phyloP scores from a whole-genome alignment of 1,140 invertebrate genomes.

The Hycleus cichorii region DNA sequence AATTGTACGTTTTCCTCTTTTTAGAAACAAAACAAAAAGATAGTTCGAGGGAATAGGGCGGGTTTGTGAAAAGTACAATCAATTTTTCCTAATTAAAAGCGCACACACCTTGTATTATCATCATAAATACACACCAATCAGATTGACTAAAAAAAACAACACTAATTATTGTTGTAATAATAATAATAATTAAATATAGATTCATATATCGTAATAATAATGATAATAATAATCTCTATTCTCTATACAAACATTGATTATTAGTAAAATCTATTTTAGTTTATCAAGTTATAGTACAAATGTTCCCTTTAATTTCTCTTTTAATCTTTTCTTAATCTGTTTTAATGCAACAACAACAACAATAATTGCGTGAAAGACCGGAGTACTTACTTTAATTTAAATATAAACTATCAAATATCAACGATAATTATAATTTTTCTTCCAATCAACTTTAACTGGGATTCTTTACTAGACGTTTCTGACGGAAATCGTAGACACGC shows the following conservation, averaged over 20 bases:
- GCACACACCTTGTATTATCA: slow-evolving; percentile 37
- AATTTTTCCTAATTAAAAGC: slow-evolving; percentile 17
- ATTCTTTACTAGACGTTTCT: slow-evolving; percentile 69
- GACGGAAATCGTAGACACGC: slow-evolving; percentile 88
- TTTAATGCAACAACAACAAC: slow-evolving; percentile 27
- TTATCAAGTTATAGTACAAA: slow-evolving; percentile 32
- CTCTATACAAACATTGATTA: slow-evolving; percentile 37
- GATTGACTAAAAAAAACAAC: no score
- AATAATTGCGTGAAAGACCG: no score
- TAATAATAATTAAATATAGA: slow-evolving; percentile 13
- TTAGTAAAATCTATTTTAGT: slow-evolving; percentile 24
- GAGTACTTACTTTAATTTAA: not conserved
- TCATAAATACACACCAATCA: no score
- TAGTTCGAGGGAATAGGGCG: no score
- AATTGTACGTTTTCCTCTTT: slow-evolving; percentile 5
- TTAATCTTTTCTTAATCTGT: no score
- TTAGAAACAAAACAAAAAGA: no score
- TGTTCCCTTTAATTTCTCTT: slow-evolving; percentile 31
- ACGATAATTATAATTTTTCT: not conserved
- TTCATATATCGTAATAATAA: not conserved
- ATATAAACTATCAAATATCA: slow-evolving; percentile 12
- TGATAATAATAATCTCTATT: slow-evolving; percentile 29
- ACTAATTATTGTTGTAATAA: not conserved
- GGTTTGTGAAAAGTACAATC: no score
- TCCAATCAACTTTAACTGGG: slow-evolving; percentile 44